These are phyloP conservation scores for Formica aserva DNA, from an alignment of 2,888 invertebrate genomes.

Conservation along the genomic window DNA sequence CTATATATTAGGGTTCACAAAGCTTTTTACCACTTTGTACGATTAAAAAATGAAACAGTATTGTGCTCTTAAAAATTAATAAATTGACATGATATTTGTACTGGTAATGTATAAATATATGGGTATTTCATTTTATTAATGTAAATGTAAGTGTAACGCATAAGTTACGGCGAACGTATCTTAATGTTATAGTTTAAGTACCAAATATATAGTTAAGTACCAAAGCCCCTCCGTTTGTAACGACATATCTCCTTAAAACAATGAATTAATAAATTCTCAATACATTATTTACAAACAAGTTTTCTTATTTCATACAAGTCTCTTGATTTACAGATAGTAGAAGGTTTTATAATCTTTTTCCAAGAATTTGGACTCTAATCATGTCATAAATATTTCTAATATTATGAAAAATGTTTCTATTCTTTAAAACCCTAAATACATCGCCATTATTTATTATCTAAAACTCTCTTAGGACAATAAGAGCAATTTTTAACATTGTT, in stretches of 20 bases:
- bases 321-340: not conserved
- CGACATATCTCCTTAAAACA: conserved; percentile 3
- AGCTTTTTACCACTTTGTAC: not conserved
- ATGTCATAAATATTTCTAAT: not conserved
- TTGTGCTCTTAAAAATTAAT: conserved; percentile 24
- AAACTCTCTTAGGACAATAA: not conserved
- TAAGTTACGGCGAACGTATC: conserved; percentile 41
- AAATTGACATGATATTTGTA: not conserved
- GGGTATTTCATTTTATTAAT: not conserved
- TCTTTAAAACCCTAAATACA: not conserved
- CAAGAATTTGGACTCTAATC: not conserved
- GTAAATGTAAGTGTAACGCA: not conserved
- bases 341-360: not conserved
- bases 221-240: conserved; percentile 12
- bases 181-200: conserved; percentile 42
- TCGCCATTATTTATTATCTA: not conserved
- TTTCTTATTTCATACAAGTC: not conserved
- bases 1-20: not conserved
- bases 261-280: conserved; percentile 27
- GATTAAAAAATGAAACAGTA: not conserved
- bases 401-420: not conserved
- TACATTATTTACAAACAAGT: conserved; percentile 6
- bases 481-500: not conserved
- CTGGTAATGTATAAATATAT: not conserved
- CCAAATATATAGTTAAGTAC: conserved; percentile 25